Percentiles rank a stretch among this genome's conserved stretches.
phyloP scores from a whole-genome alignment of 1,140 invertebrate genomes.

The Ridgeia piscesae region DNA sequence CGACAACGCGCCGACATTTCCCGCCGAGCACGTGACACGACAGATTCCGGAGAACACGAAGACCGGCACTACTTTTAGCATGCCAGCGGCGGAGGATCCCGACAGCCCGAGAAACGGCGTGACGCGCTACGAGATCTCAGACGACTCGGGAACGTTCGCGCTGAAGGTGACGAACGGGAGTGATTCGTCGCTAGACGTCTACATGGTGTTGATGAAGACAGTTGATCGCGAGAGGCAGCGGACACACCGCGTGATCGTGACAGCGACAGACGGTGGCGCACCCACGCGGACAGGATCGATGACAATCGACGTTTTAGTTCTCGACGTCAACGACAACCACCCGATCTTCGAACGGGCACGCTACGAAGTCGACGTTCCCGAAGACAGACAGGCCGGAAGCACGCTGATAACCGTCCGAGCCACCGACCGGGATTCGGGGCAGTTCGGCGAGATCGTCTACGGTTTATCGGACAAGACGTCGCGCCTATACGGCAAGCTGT shows the following conservation, averaged over 20 bases:
- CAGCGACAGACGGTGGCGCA: slow-evolving; percentile 26
- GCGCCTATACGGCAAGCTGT: slow-evolving; percentile 18
- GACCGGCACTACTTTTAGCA: slow-evolving; percentile 23
- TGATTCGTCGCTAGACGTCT: background rate
- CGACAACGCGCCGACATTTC: slow-evolving; percentile 29
- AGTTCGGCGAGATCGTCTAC: slow-evolving; percentile 20
- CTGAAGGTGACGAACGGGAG: slow-evolving; percentile 11
- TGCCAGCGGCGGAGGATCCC: slow-evolving; percentile 35
- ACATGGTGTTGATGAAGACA: slow-evolving; percentile 13
- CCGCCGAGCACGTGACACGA: background rate
- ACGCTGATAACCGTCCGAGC: slow-evolving; percentile 21
- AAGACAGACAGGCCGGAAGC: slow-evolving; percentile 7
- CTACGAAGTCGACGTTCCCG: slow-evolving; percentile 15
- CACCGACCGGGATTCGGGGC: slow-evolving; percentile 20
- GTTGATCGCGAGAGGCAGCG: slow-evolving; percentile 6
- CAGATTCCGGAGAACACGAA: slow-evolving; percentile 22
- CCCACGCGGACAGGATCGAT: slow-evolving; percentile 24
- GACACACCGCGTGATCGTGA: slow-evolving; percentile 8
- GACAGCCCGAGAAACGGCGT: slow-evolving; percentile 23
- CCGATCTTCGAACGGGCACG: slow-evolving; percentile 21
- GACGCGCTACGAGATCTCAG: slow-evolving; percentile 15
- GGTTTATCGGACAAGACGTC: slow-evolving; percentile 12
- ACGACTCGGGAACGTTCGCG: slow-evolving; percentile 1
- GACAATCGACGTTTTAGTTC: slow-evolving; percentile 17
- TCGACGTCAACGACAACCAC: slow-evolving; percentile 29